Evolutionary conservation across 2,888 invertebrate genomes (phyloP), one percentile per base, ranked within the genome.

Genomic region (Tetragnatha montana): DNA sequence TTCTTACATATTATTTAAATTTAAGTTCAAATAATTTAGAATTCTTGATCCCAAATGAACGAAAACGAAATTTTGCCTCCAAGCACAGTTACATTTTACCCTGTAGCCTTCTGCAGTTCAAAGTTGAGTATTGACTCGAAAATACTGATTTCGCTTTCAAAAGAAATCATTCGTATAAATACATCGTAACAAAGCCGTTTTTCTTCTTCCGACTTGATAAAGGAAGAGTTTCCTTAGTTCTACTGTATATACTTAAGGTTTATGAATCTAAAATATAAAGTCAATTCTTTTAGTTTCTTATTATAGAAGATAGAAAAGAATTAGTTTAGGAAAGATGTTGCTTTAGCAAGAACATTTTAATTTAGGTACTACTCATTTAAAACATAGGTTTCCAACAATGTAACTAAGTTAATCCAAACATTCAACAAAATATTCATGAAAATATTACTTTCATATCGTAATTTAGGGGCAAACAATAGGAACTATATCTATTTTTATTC

Each of bases 41-140:
- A 35, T 35, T 35, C 35, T 60, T 60, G 12, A 60, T 60, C 12
- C 60, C 12, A 60, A 4, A 10, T 60, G 60, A 4, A 60, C 12
- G 60, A 60, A 60, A 60, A 60, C 1, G 35, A 35, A 35, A 35
- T 1, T 4, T 35, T 35, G 35, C 35, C 35, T 35, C 35, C 4
- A 35, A 35, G 35, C 4, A 35, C 35, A 35, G 35, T 35, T 35
- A 35, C 35, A 35, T 4, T 35, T 35, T 35, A 35, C 35, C 35
- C 35, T 35, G 4, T 10, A 60, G 60, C 17, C 17, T 60, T 60
- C 1, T 60, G 35, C 60, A 6, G 60, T 60, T 60, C 12, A 17
- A 60, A 60, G 73, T 73, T 19, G 73, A 22, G 73, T 73, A 73
- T 73, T 73, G 19, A 73, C 73, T 73, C 21, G 73, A 73, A 73